Conservation (phyloP, 2,797 vertebrate species). For the Leucoraja ocellata region DNA sequence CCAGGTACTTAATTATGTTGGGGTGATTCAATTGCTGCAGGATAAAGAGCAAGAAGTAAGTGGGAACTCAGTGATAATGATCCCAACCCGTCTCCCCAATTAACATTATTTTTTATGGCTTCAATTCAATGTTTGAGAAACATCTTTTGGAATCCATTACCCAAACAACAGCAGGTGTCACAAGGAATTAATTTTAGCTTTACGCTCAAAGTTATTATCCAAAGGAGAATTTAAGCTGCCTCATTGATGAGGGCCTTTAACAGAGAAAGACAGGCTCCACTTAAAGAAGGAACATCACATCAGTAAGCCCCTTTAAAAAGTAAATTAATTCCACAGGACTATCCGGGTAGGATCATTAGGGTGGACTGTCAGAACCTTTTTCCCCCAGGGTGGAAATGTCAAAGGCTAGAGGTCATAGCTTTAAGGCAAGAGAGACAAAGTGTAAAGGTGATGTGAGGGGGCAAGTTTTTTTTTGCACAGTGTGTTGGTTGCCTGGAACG, state of each 20-base stretch:
- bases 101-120: conserved; percentile 23
- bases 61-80: neutral
- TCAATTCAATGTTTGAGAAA: conserved; percentile 12
- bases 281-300: neutral
- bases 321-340: neutral
- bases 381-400: no score
- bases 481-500: no score
- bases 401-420: no score
- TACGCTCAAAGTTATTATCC: neutral
- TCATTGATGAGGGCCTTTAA: neutral
- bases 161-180: neutral
- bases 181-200: neutral
- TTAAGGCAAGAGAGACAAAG: no score
- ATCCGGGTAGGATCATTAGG: no score
- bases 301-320: neutral
- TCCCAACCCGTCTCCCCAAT: conserved; percentile 14
- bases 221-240: neutral
- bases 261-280: neutral
- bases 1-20: conserved; percentile 86
- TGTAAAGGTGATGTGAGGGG: no score
- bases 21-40: conserved; percentile 81
- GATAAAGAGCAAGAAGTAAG: neutral
- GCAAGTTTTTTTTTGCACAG: no score
- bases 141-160: neutral
- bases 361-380: no score